phyloP scores from a whole-genome alignment of 2,797 vertebrate species.

The Carduelis carduelis region DNA sequence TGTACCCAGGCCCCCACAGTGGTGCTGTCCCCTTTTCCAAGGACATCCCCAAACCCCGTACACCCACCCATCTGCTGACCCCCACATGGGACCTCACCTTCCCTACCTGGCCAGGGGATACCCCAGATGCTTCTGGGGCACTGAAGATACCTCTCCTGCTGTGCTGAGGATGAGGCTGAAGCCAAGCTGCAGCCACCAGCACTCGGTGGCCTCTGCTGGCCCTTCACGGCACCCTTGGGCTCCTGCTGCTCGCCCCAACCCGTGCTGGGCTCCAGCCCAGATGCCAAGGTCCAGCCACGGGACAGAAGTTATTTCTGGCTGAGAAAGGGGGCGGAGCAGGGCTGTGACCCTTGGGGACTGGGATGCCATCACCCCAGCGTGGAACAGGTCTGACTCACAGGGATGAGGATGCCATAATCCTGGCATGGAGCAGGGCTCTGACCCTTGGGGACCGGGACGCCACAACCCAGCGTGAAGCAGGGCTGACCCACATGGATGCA shows the following conservation, averaged over 20 bases:
- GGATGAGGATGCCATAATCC: not conserved
- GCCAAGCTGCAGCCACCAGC: not conserved
- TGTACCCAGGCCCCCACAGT: not conserved
- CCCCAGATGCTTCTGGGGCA: not conserved
- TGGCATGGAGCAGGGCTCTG: not conserved
- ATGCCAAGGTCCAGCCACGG: conserved; percentile 34
- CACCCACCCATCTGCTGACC: not conserved
- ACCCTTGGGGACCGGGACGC: accelerated
- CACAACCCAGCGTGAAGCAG: accelerated
- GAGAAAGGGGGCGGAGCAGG: conserved; percentile 66
- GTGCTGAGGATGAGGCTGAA: not conserved
- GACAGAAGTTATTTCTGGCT: conserved; percentile 76
- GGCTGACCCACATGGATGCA: accelerated
- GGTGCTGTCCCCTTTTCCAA: not conserved
- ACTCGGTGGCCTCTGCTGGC: not conserved
- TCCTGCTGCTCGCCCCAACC: not conserved
- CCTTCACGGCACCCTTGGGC: not conserved
- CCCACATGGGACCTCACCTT: not conserved
- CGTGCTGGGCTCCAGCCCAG: conserved; percentile 38
- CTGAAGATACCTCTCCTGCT: not conserved
- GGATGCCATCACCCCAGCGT: not conserved
- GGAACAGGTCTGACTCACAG: not conserved
- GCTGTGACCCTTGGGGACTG: not conserved
- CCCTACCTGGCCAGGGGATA: not conserved
- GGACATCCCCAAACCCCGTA: not conserved